Percentiles rank a stretch among this genome's conserved stretches.
These are phyloP conservation scores for Mercenaria mercenaria DNA, from an alignment of 1,140 invertebrate genomes.

Conservation along the genomic window DNA sequence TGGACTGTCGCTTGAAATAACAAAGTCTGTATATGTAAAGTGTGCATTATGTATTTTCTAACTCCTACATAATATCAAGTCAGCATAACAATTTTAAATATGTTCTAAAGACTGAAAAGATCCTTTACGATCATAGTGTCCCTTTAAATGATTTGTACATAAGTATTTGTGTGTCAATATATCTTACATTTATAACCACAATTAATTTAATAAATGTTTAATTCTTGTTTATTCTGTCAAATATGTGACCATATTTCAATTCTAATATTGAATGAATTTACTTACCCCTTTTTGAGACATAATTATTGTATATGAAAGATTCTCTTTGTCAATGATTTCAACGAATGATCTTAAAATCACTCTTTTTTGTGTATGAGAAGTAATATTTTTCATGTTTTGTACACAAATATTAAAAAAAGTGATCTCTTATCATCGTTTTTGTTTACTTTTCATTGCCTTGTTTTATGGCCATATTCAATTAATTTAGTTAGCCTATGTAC, in stretches of 20 bases:
- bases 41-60: no score
- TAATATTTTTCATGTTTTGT: not conserved
- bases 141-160: not conserved
- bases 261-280: not conserved
- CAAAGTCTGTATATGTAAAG: no score
- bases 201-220: not conserved
- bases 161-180: not conserved
- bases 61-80: no score
- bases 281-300: not conserved
- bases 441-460: no score
- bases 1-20: no score
- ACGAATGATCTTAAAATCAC: not conserved
- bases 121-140: no score
- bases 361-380: not conserved
- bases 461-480: no score
- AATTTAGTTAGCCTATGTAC: no score
- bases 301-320: not conserved
- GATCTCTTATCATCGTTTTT: not conserved
- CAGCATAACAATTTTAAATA: no score
- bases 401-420: constrained; percentile 1
- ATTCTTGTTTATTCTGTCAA: not conserved
- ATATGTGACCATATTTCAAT: not conserved
- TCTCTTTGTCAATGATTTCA: not conserved
- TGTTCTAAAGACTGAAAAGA: no score
- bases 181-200: no score